Conservation (phyloP, 2,888 invertebrate genomes). For the Ectemnius continuus region DNA sequence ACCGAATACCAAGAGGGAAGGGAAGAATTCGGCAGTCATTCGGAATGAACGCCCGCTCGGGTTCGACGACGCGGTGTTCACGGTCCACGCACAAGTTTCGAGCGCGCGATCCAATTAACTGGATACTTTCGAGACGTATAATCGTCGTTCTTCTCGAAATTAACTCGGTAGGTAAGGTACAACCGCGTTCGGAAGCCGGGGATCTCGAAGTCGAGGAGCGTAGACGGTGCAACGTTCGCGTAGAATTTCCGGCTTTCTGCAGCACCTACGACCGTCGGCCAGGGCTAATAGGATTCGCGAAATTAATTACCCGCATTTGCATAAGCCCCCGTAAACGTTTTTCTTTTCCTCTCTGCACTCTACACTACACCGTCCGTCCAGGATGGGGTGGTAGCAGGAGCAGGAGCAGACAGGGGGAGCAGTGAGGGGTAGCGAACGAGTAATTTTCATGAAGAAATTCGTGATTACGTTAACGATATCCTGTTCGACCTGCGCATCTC, state of each 20-base stretch:
- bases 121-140: conserved; percentile 40
- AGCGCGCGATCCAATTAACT: conserved; percentile 52
- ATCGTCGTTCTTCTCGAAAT: conserved; percentile 45
- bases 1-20: no score
- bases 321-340: conserved; percentile 70
- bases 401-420: background rate
- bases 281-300: conserved; percentile 71
- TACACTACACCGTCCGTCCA: conserved; percentile 16
- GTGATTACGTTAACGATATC: conserved; percentile 67
- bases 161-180: conserved; percentile 36
- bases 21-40: no score
- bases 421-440: conserved; percentile 42
- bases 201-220: conserved; percentile 50
- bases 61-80: conserved; percentile 11
- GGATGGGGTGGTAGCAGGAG: background rate
- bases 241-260: conserved; percentile 56
- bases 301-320: conserved; percentile 75
- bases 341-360: conserved; percentile 55
- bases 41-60: background rate
- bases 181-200: conserved; percentile 54
- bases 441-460: conserved; percentile 64
- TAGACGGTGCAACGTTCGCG: conserved; percentile 19
- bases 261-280: conserved; percentile 56
- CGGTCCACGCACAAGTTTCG: conserved; percentile 24
- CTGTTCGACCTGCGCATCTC: background rate